Percentiles rank a stretch among this genome's conserved stretches.
Conservation (phyloP, 2,113 vertebrate species). For the Syngnathus typhle region DNA sequence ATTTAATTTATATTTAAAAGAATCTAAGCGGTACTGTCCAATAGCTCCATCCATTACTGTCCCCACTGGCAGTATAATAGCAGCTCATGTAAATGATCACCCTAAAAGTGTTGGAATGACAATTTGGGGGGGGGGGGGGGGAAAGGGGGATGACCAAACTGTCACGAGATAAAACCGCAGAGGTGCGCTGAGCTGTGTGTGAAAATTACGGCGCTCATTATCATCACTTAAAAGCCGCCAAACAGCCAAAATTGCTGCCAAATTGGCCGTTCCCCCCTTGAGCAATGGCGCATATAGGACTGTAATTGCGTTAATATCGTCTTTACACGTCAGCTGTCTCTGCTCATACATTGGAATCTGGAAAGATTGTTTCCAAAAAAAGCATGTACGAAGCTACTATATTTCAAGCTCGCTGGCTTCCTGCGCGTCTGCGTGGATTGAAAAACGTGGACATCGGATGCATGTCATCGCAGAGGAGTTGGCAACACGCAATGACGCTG, state of each 20-base stretch:
- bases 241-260: conserved; percentile 66
- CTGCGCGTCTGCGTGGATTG: conserved; percentile 59
- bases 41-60: neutral
- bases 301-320: conserved; percentile 68
- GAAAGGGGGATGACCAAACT: conserved; percentile 54
- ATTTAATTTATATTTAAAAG: neutral
- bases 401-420: conserved; percentile 43
- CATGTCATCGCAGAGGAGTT: conserved; percentile 50
- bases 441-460: conserved; percentile 59
- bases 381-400: neutral
- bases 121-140: neutral
- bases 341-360: neutral
- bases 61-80: neutral
- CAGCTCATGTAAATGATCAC: neutral
- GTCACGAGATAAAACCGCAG: conserved; percentile 61
- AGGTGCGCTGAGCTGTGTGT: conserved; percentile 35
- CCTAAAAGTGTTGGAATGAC: neutral
- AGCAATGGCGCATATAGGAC: conserved; percentile 56
- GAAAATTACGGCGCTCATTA: conserved; percentile 65
- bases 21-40: neutral
- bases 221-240: conserved; percentile 65
- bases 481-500: conserved; percentile 62
- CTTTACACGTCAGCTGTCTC: neutral
- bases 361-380: neutral
- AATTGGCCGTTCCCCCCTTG: conserved; percentile 56